Percentiles rank a stretch among this genome's conserved stretches.
Evolutionary conservation across 2,888 invertebrate species (phyloP).

Genomic region (Erebia aethiops): DNA sequence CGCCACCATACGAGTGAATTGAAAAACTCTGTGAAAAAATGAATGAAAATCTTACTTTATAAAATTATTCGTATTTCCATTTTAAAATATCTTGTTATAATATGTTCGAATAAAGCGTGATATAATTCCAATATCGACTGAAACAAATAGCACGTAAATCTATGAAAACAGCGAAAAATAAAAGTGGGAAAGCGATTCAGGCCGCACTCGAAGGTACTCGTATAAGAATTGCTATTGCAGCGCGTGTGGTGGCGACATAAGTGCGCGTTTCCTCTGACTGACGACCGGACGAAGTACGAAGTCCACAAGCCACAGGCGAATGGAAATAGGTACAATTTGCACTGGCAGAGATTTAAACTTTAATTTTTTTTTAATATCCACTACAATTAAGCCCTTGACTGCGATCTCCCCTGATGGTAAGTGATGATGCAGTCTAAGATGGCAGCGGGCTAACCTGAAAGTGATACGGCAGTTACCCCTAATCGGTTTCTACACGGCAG

Average conservation of each 20-base stretch:
- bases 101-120: background rate
- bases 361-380: too few relatives aligned
- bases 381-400: too few relatives aligned
- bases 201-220: conserved; percentile 60
- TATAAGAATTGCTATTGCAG: conserved; percentile 69
- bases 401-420: too few relatives aligned
- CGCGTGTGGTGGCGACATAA: conserved; percentile 76
- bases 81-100: background rate
- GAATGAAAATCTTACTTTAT: background rate
- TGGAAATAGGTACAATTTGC: conserved; percentile 13
- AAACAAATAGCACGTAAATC: conserved; percentile 3
- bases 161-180: conserved; percentile 5
- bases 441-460: too few relatives aligned
- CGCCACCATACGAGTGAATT: too few relatives aligned
- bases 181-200: conserved; percentile 7
- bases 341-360: too few relatives aligned
- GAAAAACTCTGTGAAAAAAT: too few relatives aligned
- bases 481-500: too few relatives aligned
- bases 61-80: background rate
- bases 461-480: too few relatives aligned
- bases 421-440: too few relatives aligned
- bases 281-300: conserved; percentile 59
- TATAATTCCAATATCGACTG: conserved; percentile 3
- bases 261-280: conserved; percentile 68
- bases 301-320: conserved; percentile 35